These are phyloP conservation scores for Ammodramus savannarum DNA, from an alignment of 2,113 vertebrate genomes.

Conservation along the genomic window DNA sequence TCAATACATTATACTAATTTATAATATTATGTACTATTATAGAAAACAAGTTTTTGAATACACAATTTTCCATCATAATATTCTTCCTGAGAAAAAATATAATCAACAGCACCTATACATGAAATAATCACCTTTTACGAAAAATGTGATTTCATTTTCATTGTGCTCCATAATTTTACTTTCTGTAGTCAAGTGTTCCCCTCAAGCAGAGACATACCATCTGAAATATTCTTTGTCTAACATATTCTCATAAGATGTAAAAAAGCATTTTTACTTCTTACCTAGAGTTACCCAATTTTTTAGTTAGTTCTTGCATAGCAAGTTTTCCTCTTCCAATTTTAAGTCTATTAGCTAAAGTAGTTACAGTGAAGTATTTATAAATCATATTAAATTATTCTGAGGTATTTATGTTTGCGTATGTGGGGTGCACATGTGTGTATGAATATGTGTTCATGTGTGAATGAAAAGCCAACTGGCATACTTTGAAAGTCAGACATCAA, in stretches of 20 bases:
- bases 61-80: not conserved
- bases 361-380: not conserved
- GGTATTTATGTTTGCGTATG: not conserved
- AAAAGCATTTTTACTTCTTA: not conserved
- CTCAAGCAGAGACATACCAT: not conserved
- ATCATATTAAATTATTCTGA: not conserved
- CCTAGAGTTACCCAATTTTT: not conserved
- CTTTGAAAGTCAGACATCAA: not conserved
- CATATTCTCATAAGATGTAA: not conserved
- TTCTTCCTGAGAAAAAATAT: not conserved
- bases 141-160: not conserved
- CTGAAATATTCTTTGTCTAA: not conserved
- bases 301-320: not conserved
- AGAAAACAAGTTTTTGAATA: not conserved
- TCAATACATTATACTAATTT: too few relatives aligned
- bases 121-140: not conserved
- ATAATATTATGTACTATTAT: not conserved
- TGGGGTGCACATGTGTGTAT: fast-evolving
- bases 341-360: not conserved
- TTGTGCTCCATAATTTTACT: not conserved
- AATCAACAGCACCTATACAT: not conserved
- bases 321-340: not conserved
- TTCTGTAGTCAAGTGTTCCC: not conserved
- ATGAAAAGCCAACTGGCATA: not conserved
- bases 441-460: not conserved